Evolutionary conservation across 2,113 vertebrate genomes (phyloP).

Genomic region (Pollachius pollachius): DNA sequence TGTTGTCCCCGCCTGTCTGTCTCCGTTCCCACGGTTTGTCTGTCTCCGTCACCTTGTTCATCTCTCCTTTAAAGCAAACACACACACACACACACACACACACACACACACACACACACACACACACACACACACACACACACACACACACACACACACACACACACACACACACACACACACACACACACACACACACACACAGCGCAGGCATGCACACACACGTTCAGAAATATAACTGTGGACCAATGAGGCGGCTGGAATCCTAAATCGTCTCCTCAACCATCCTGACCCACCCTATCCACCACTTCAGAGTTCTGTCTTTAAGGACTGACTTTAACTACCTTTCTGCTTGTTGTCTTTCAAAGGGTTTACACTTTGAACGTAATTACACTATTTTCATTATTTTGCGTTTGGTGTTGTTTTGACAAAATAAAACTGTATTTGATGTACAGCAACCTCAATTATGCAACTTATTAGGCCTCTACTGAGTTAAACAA

Average conservation of each 20-base stretch:
- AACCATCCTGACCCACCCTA: background rate
- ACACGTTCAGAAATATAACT: conserved; percentile 1
- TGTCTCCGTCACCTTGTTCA: background rate
- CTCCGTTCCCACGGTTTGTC: background rate
- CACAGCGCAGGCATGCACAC: background rate
- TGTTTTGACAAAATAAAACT: no score
- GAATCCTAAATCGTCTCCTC: background rate
- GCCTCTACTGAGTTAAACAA: no score
- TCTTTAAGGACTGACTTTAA: no score
- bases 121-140: conserved; percentile 30
- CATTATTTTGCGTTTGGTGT: no score
- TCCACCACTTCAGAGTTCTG: no score
- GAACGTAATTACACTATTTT: no score
- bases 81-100: conserved; percentile 4
- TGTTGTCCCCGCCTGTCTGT: conserved; percentile 12
- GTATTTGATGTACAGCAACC: no score
- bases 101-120: conserved; percentile 4
- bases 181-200: background rate
- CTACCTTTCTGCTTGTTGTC: no score
- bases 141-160: conserved; percentile 1
- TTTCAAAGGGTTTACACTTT: no score
- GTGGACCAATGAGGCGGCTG: no score
- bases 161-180: background rate
- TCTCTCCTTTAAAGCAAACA: background rate
- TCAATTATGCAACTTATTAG: no score